Conservation (phyloP, 2,888 invertebrate species). For the Latheticus oryzae region DNA sequence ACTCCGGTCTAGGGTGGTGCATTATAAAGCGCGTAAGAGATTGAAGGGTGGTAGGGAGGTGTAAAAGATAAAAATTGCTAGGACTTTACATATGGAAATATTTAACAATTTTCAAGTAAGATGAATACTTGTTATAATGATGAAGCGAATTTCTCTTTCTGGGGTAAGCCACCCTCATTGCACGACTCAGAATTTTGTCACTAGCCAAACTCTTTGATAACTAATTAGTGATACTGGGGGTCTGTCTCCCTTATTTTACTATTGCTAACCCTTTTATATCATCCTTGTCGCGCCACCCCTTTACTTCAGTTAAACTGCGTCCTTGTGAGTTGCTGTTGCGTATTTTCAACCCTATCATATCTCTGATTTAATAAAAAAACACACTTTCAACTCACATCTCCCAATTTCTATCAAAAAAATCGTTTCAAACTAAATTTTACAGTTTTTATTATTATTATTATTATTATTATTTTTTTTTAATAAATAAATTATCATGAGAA, state of each 20-base stretch:
- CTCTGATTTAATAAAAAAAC: background rate
- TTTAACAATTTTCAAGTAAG: constrained; percentile 9
- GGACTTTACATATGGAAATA: constrained; percentile 6
- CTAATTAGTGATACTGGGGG: constrained; percentile 71
- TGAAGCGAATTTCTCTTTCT: constrained; percentile 60
- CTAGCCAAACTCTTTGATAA: constrained; percentile 70
- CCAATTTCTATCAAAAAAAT: constrained; percentile 1
- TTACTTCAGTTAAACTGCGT: constrained; percentile 46
- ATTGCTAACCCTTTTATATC: constrained; percentile 65
- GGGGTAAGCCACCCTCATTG: constrained; percentile 62
- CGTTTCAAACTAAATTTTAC: too few species aligned
- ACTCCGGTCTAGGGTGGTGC: constrained; percentile 41
- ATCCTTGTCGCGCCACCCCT: constrained; percentile 54
- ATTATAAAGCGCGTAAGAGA: constrained; percentile 30
- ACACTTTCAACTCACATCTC: background rate
- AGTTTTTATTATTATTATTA: too few species aligned
- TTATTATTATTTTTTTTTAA: constrained; percentile 3
- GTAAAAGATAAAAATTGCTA: too few species aligned
- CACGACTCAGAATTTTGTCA: constrained; percentile 61
- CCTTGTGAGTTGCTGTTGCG: constrained; percentile 32
- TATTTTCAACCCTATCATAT: constrained; percentile 10
- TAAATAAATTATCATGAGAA: constrained; percentile 2
- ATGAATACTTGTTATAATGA: constrained; percentile 37
- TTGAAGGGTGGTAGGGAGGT: constrained; percentile 16
- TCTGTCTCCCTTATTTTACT: constrained; percentile 64